Conservation (phyloP, 2,797 vertebrate genomes). For the Australoheros facetus region DNA sequence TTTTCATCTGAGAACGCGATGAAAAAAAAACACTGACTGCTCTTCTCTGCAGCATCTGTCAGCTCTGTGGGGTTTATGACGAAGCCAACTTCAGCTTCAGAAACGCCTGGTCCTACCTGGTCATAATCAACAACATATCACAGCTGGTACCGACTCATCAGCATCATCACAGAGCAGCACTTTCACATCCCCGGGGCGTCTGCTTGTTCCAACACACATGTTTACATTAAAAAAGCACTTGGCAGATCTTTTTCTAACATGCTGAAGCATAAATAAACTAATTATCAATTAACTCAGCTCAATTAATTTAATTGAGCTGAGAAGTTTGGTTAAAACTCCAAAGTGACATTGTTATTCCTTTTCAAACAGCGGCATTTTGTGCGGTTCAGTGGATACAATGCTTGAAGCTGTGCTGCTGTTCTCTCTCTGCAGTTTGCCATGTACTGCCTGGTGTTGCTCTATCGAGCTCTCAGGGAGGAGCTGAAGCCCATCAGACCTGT, state of each 20-base stretch:
- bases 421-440: slow-evolving; percentile 87
- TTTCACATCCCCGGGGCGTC: background rate
- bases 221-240: background rate
- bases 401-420: background rate
- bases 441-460: slow-evolving; percentile 95
- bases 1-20: background rate
- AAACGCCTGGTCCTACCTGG: slow-evolving; percentile 96
- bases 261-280: too few species aligned
- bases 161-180: background rate
- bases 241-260: too few species aligned
- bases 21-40: background rate
- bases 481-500: slow-evolving; percentile 92
- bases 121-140: slow-evolving; percentile 97
- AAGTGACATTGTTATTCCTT: too few species aligned
- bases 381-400: background rate
- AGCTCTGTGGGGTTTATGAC: slow-evolving; percentile 90
- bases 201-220: background rate
- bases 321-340: background rate
- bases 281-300: too few species aligned
- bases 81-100: slow-evolving; percentile 96
- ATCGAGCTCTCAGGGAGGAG: slow-evolving; percentile 91
- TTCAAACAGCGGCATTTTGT: background rate
- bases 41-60: slow-evolving; percentile 84
- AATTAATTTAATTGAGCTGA: background rate
- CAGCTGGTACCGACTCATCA: slow-evolving; percentile 83